Evolutionary conservation across 2,113 vertebrate species (phyloP).

Genomic region (Polyodon spathula): DNA sequence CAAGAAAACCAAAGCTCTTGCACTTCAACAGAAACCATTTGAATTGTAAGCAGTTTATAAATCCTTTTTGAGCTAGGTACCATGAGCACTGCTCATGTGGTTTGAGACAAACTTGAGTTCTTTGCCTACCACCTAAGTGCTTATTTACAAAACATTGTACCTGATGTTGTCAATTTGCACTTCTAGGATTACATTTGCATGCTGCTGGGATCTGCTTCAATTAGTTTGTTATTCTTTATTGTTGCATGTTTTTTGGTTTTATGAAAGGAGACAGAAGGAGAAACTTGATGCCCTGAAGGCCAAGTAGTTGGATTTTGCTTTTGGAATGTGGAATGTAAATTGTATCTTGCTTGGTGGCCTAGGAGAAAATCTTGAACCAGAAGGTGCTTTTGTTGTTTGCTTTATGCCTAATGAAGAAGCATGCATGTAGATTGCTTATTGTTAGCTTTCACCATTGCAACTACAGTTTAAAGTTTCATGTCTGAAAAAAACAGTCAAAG

Average conservation of each 20-base stretch:
- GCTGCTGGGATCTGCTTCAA: too few species aligned
- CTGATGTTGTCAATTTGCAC: too few species aligned
- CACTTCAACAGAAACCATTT: constrained; percentile 13
- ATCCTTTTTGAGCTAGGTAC: too few species aligned
- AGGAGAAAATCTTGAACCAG: constrained; percentile 18
- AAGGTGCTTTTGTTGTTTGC: constrained; percentile 12
- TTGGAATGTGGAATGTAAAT: constrained; percentile 34
- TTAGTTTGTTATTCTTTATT: background rate
- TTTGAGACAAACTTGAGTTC: too few species aligned
- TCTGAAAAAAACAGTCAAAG: too few species aligned
- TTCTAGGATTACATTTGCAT: too few species aligned
- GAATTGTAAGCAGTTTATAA: constrained; percentile 14
- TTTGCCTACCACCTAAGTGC: too few species aligned
- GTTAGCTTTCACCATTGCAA: too few species aligned
- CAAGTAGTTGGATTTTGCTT: constrained; percentile 23
- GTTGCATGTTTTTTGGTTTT: background rate
- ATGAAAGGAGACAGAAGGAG: constrained; percentile 14
- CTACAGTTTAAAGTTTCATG: too few species aligned
- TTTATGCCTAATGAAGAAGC: background rate
- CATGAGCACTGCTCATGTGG: too few species aligned
- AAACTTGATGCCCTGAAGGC: constrained; percentile 18
- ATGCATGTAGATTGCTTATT: background rate
- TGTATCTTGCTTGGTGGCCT: constrained; percentile 29
- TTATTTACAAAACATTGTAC: too few species aligned
- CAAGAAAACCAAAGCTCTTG: constrained; percentile 10